Evolutionary conservation across 2,113 vertebrate genomes (phyloP).

Genomic region (Gallinago jamesoni): DNA sequence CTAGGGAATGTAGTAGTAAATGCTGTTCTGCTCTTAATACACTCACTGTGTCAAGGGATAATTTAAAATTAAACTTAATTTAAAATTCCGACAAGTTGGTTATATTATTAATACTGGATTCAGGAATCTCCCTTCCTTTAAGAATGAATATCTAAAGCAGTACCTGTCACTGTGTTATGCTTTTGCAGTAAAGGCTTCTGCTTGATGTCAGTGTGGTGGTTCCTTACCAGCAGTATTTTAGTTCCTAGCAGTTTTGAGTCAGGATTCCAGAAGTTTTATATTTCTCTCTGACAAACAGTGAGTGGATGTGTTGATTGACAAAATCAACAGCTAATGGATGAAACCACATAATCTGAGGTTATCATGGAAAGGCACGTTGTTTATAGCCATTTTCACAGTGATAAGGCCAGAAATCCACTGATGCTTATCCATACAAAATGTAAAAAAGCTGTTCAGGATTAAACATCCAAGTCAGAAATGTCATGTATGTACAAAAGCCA

Average conservation of each 20-base stretch:
- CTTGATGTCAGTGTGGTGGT: not conserved
- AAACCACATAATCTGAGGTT: not conserved
- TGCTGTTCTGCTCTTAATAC: not conserved
- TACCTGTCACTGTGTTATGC: not conserved
- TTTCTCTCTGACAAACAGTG: not conserved
- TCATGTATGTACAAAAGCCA: not conserved
- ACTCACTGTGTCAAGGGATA: not conserved
- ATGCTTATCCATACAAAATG: not conserved
- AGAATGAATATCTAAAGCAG: not conserved
- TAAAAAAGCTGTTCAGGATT: not conserved
- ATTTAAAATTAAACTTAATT: not conserved
- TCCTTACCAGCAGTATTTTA: not conserved
- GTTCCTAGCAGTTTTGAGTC: not conserved
- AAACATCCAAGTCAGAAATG: not conserved
- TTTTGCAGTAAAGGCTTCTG: not conserved
- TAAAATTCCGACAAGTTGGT: not conserved
- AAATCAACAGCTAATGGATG: not conserved
- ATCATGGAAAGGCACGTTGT: not conserved
- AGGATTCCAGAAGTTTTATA: not conserved
- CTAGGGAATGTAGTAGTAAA: not conserved
- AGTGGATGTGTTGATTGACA: not conserved
- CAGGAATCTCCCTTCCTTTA: not conserved
- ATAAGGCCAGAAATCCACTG: not conserved
- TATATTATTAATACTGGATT: not conserved
- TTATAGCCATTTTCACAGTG: not conserved